phyloP scores from a whole-genome alignment of 35 echinoderm and acorn worm species.

The Lytechinus pictus region DNA sequence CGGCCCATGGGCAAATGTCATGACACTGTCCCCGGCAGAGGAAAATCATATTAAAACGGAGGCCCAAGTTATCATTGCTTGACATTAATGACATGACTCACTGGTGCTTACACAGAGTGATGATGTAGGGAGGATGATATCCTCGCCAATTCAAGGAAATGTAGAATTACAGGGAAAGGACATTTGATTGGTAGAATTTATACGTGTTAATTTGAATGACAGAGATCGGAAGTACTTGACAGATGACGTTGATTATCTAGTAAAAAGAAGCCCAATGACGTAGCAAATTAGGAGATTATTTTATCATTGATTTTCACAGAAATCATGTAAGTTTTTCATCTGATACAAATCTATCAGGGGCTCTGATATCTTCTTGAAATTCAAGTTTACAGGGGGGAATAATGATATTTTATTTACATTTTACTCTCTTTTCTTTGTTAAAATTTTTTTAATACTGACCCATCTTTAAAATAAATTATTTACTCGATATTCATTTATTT shows the following conservation, averaged over 20 bases:
- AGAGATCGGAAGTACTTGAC: not conserved
- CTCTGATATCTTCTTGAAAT: too few relatives aligned
- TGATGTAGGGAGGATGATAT: not conserved
- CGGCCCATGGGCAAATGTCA: not conserved
- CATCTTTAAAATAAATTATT: too few relatives aligned
- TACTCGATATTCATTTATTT: too few relatives aligned
- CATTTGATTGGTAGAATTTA: not conserved
- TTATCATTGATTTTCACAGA: not conserved
- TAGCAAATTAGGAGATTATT: not conserved
- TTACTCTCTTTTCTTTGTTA: too few relatives aligned
- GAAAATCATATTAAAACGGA: slow-evolving; percentile 18
- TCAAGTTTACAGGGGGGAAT: too few relatives aligned
- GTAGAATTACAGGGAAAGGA: slow-evolving; percentile 2
- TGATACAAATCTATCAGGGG: too few relatives aligned
- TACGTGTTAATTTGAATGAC: too few relatives aligned
- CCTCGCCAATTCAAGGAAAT: not conserved
- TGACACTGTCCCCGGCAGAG: not conserved
- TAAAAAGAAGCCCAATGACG: not conserved
- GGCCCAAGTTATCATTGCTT: not conserved
- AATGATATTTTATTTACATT: too few relatives aligned
- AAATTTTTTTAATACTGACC: too few relatives aligned
- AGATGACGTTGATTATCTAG: not conserved
- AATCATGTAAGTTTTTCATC: not conserved
- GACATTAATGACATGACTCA: slow-evolving; percentile 18
- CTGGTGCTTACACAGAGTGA: not conserved